Conservation (phyloP, 2,113 vertebrate species). For the Zingel zingel region DNA sequence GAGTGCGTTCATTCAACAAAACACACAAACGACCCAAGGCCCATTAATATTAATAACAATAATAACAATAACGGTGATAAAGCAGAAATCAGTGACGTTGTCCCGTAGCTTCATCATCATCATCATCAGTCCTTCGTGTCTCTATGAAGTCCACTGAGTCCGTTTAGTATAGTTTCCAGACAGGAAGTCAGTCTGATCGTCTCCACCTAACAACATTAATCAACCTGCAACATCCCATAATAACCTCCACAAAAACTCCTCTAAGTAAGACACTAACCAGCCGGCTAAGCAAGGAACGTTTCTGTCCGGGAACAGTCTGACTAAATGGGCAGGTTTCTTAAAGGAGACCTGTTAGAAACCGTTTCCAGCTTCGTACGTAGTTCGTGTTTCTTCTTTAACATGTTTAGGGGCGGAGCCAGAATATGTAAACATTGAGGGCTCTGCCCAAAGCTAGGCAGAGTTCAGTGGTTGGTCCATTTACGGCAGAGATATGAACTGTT, state of each 20-base stretch:
- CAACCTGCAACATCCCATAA: no score
- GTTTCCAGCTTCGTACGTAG: no score
- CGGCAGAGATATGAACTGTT: no score
- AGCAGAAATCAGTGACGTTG: slow-evolving; percentile 39
- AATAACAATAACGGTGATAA: slow-evolving; percentile 41
- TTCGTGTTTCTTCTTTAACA: no score
- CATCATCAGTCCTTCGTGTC: slow-evolving; percentile 34
- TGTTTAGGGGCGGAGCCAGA: no score
- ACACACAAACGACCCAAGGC: slow-evolving; percentile 18
- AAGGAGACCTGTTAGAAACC: no score
- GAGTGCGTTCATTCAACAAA: slow-evolving; percentile 14
- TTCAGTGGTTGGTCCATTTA: no score
- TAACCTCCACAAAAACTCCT: background rate
- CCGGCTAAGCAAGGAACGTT: no score
- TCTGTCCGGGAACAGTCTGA: no score
- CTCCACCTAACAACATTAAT: background rate
- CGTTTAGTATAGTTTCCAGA: slow-evolving; percentile 23
- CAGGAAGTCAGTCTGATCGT: slow-evolving; percentile 54
- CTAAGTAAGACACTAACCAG: slow-evolving; percentile 45
- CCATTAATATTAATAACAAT: slow-evolving; percentile 34
- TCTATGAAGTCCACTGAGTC: slow-evolving; percentile 33
- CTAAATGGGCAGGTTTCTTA: no score
- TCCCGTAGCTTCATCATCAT: slow-evolving; percentile 42
- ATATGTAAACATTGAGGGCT: no score
- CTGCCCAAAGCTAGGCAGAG: no score